Percentiles rank a stretch among this genome's conserved stretches.
These are phyloP conservation scores for Muscidifurax raptorellus DNA, from an alignment of 1,140 invertebrate genomes.

Conservation along the genomic window DNA sequence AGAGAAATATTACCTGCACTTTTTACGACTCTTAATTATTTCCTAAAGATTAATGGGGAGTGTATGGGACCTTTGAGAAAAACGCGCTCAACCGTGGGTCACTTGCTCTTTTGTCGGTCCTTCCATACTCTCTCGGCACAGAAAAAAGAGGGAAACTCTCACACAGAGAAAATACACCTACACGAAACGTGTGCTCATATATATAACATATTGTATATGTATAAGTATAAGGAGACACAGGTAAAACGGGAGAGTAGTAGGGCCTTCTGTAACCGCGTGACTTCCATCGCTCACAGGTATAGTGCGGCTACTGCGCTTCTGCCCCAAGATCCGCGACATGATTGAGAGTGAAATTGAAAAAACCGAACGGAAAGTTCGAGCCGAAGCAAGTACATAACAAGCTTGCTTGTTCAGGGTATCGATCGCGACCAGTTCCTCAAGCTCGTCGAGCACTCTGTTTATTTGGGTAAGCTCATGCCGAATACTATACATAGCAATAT, in stretches of 20 bases:
- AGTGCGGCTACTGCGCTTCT: conserved; percentile 80
- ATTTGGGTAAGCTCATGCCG: conserved; percentile 79
- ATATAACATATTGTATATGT: too few relatives aligned
- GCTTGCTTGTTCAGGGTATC: conserved; percentile 82
- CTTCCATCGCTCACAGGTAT: conserved; percentile 74
- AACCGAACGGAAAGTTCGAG: conserved; percentile 81
- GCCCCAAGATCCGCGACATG: conserved; percentile 84
- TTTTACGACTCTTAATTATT: conserved; percentile 11
- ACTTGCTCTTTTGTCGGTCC: not conserved
- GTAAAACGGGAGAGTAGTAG: too few relatives aligned
- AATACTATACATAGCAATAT: too few relatives aligned
- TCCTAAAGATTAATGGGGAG: conserved; percentile 18
- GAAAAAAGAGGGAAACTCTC: not conserved
- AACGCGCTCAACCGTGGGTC: not conserved
- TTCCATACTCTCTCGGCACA: not conserved
- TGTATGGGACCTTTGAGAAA: not conserved
- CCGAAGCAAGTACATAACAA: conserved; percentile 79
- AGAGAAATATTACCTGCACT: not conserved
- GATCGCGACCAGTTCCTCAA: conserved; percentile 79
- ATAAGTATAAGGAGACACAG: too few relatives aligned
- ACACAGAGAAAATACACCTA: not conserved
- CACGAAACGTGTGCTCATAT: too few relatives aligned
- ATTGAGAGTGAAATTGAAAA: conserved; percentile 84
- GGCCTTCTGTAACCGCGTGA: not conserved
- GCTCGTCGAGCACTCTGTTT: conserved; percentile 81